Evolutionary conservation across 1,140 invertebrate species (phyloP), one percentile per base, ranked within the genome.

Genomic region (Acromyrmex heyeri): DNA sequence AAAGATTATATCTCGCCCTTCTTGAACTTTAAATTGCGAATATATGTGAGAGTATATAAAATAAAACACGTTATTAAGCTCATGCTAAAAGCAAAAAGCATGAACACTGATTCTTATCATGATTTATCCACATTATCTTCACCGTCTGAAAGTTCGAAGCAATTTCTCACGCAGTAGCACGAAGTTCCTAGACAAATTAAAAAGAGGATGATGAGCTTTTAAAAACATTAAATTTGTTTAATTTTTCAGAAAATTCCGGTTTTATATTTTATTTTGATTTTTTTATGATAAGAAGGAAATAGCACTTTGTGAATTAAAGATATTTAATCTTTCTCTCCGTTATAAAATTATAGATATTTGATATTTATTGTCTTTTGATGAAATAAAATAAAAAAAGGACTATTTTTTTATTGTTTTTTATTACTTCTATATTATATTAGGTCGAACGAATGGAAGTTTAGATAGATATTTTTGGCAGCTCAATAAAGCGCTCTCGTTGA

Each of bases 111-210:
- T 83, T 5, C 18, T 83, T 75, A 83, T 75, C 27, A 10, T 18
- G 38, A 16, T 75, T 83, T 83, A 83, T 34, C 8, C 14, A 44
- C 24, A 27, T 61, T 24, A 82, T 48, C n/a, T 62, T 73, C 7
- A 55, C 48, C 27, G 69, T 21, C 38, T 59, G 27, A 75, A 82
- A 73, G n/a, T 62, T 83, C 69, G 18, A 59, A 24, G 34, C 38
- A 61, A 73, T 82, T 82, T 82, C 24, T 82, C 55, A 73, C 16
- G 53, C 34, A 34, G 50, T 27, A 59, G 21, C 38, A 24, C 14
- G 48, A 57, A 72, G 67, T 24, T 72, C 48, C 55, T 72, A 3
- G 21, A 57, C 16, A 38, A 12, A 55, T 8, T 55, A 55, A 55
- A 21, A 77, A 77, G 48, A 62, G 5, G 6, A 78, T 38, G 44